Base-by-base conservation (phyloP, 92 coral and sea anemone genomes). In the Bergia puertoricense region DNA sequence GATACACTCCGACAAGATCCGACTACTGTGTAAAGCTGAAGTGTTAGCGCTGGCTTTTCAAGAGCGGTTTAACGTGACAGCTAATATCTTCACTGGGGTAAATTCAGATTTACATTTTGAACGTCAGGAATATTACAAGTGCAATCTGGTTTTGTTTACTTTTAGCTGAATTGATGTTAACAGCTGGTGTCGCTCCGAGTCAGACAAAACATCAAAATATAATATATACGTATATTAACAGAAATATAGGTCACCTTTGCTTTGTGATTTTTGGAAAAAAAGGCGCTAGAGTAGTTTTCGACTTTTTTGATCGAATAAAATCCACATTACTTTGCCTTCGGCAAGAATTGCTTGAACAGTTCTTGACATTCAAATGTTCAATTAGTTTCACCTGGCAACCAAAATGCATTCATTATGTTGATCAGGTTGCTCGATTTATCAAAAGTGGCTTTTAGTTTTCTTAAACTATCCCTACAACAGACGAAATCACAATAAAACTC, bases 121-220 rank as follows among this genome's bases (percentile, higher is more conserved):
- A 72, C 68, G 77, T 72, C 87, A 84, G 42, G 57, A 82, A 84
- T 74, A 84, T 45, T 69, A 71, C 77, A 69, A 84, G 78, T 30
- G 79, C 66, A 84, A 46, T 30, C 42, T 75, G 66, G 75, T 72
- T 84, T 68, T 83, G 79, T 84, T 84, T 84, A 46, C 79, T 69
- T 84, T 67, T 73, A 10, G 50, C 30, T 82, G 50, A 41, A 82
- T 82, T 82, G 59, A 23, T 22, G 41, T 18, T 11, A 82, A 43
- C 50, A 82, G 86, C 51, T 82, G 59, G 57, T 45, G 86, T 82
- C 74, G 75, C 85, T 23, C 11, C 3, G 75, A 40, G 20, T 37
- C 4, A 41, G 69, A 62, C 69, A 62, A 62, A 62, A 62, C 30
- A 3, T 68, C 11, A 22, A 8, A 68, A 5, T 22, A 22, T n/a